Evolutionary conservation across 2,888 invertebrate species (phyloP).

Genomic region (Marasmarcha lunaedactyla): DNA sequence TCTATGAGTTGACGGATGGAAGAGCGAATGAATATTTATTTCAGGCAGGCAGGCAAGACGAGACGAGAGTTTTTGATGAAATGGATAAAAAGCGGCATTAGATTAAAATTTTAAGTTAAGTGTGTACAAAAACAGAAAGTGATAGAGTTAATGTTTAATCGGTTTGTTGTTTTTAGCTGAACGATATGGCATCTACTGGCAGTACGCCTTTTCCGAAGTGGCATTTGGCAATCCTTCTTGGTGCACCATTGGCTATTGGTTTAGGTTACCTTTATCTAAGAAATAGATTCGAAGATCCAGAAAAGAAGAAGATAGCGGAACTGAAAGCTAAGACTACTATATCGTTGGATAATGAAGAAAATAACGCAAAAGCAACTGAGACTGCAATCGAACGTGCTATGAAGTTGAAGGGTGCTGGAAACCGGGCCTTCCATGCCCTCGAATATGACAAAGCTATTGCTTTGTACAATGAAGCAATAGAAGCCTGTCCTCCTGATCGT

Average conservation of each 20-base stretch:
- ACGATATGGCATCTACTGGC: conserved; percentile 58
- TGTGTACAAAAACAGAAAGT: neutral
- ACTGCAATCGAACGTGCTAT: conserved; percentile 80
- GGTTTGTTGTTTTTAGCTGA: neutral
- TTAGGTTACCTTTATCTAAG: conserved; percentile 83
- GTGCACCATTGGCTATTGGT: conserved; percentile 86
- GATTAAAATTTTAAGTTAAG: conserved; percentile 27
- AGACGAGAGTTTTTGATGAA: conserved; percentile 30
- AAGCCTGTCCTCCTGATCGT: conserved; percentile 82
- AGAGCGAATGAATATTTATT: too few relatives aligned
- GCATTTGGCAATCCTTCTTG: conserved; percentile 87
- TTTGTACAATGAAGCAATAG: conserved; percentile 93
- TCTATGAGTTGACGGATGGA: too few relatives aligned
- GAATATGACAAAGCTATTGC: conserved; percentile 92
- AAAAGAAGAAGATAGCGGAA: conserved; percentile 64
- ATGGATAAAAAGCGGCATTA: conserved; percentile 34
- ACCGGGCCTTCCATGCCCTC: conserved; percentile 84
- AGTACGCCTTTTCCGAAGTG: conserved; percentile 80
- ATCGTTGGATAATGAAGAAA: conserved; percentile 72
- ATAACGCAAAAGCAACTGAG: conserved; percentile 47
- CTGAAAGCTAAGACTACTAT: conserved; percentile 67
- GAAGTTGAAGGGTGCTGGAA: conserved; percentile 88
- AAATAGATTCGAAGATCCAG: conserved; percentile 66
- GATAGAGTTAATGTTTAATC: neutral
- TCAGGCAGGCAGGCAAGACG: conserved; percentile 16